Evolutionary conservation across 2,113 vertebrate genomes (phyloP), one percentile per base, ranked within the genome.

Genomic region (Entomyzon cyanotis): DNA sequence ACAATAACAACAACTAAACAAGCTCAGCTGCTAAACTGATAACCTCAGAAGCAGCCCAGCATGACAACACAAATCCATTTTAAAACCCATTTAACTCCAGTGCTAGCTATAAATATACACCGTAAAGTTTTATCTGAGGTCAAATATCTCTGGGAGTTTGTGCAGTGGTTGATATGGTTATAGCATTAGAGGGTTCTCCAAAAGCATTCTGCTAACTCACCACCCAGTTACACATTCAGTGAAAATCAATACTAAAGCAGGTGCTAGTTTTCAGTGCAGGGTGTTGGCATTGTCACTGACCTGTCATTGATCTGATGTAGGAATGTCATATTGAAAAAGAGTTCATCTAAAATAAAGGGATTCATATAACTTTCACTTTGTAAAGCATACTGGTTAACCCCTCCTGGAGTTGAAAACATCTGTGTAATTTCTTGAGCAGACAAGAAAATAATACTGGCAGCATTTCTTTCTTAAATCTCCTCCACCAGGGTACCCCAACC

Each of bases 171-270:
- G 56, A 71, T 78, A 17, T 3, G 7, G 33, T 30, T 81, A 60
- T 8, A 79, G 22, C 11, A 50, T 53, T 47, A 35, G 35, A 74
- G 84, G 8, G 55, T 33, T 75, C 64, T 78, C 30, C 44, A 87
- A 84, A 93, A 84, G 20, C 23, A 42, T 28, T 30, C n/a, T 58
- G 24, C 68, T 69, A 65, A 46, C 41, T 52, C 33, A 55, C 27
- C 33, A 84, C 16, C 42, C 44, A 75, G 78, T 12, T 52, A 56
- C 20, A 17, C 41, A 25, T 89, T 28, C 53, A 49, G 3, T n/a
- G 62, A 84, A 93, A 94, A 95, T 82, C 90, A 87, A 47, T 82
- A 55, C 47, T 75, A 71, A 71, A 82, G 53, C 47, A 75, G 44
- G 58, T 60, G 63, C n/a, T 60, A 65, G 30, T 52, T 92, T 88